Conservation (phyloP, 2,888 invertebrate genomes). For the Dione juno region DNA sequence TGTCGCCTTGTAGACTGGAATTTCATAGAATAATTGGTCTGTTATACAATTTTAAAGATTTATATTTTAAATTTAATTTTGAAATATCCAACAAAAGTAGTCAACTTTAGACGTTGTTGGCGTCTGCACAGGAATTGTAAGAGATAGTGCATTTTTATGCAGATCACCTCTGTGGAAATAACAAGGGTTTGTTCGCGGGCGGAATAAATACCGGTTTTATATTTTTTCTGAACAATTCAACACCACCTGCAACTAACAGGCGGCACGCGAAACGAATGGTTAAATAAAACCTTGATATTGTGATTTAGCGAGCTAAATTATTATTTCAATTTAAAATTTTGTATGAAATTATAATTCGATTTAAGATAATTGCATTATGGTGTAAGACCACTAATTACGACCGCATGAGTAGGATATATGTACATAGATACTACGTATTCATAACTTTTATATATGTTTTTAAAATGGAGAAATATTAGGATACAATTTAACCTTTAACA, state of each 20-base stretch:
- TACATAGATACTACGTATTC: neutral
- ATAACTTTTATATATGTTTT: too few species aligned
- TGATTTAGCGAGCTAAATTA: slow-evolving; percentile 4
- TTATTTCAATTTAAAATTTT: neutral
- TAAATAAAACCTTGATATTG: slow-evolving; percentile 1
- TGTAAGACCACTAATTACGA: neutral
- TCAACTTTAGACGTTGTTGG: slow-evolving; percentile 5
- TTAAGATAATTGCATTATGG: neutral
- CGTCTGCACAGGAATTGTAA: slow-evolving; percentile 24
- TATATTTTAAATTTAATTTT: slow-evolving; percentile 7
- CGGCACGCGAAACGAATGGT: slow-evolving; percentile 62
- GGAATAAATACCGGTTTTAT: slow-evolving; percentile 47
- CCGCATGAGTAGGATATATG: neutral
- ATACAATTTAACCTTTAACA: too few species aligned
- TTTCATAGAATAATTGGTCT: neutral
- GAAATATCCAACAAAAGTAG: slow-evolving; percentile 3
- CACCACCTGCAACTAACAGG: slow-evolving; percentile 72
- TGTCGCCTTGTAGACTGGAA: too few species aligned
- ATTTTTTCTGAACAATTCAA: slow-evolving; percentile 50
- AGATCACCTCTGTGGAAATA: slow-evolving; percentile 39
- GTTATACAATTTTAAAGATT: neutral
- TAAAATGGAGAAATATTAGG: too few species aligned
- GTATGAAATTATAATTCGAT: neutral
- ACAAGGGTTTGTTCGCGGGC: slow-evolving; percentile 31
- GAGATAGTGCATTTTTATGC: slow-evolving; percentile 38